Conservation (phyloP, 1,140 invertebrate species). For the Temnothorax curvispinosus region DNA sequence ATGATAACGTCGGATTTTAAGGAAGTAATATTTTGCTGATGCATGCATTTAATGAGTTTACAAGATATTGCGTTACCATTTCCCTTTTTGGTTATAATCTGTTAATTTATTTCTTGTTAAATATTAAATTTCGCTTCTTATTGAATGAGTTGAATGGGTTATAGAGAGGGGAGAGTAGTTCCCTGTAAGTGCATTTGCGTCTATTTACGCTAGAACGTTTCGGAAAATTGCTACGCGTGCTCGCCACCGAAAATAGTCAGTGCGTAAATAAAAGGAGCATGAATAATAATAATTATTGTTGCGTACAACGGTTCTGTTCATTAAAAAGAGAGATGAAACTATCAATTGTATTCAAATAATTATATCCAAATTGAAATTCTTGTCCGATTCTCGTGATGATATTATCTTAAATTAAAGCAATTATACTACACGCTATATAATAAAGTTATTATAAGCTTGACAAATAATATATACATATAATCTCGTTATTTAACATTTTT, state of each 20-base stretch:
- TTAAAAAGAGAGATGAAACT: not conserved
- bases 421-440: not conserved
- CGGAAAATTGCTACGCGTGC: slow-evolving; percentile 30
- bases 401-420: not conserved
- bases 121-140: not conserved
- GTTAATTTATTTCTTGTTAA: not conserved
- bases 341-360: not conserved
- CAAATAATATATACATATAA: not conserved
- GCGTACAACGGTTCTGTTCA: slow-evolving; percentile 29
- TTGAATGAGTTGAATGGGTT: not conserved
- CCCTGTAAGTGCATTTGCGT: slow-evolving; percentile 9
- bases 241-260: slow-evolving; percentile 55
- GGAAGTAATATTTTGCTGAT: not conserved
- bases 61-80: not conserved
- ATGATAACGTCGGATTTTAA: not conserved
- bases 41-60: not conserved
- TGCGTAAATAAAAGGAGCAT: slow-evolving; percentile 55
- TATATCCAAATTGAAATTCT: not conserved
- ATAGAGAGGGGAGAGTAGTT: not conserved
- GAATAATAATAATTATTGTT: slow-evolving; percentile 41
- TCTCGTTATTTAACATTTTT: not conserved
- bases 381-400: not conserved
- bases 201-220: slow-evolving; percentile 32
- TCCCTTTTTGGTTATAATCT: not conserved
- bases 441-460: not conserved